Evolutionary conservation across 2,113 vertebrate genomes (phyloP), one percentile per base, ranked within the genome.

Genomic region (Piaya cayana): DNA sequence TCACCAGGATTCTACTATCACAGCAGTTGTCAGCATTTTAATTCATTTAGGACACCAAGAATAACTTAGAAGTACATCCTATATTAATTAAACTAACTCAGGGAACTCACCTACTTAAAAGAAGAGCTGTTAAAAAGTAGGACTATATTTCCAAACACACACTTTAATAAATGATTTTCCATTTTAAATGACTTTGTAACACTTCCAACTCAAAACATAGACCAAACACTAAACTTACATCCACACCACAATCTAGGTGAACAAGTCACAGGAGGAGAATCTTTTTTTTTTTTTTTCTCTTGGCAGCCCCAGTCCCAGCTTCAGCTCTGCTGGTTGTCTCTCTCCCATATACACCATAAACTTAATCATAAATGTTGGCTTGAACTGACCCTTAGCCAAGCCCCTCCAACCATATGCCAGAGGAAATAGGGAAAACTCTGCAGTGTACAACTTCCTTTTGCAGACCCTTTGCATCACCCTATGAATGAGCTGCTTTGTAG

Each of bases 41-140:
- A 82, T 76, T 94, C 76, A 83, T 91, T 96, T 93, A 71, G 13
- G 19, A 55, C 13, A 72, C 5, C 19, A 75, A 75, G 12, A 93
- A 80, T 60, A 75, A 86, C 93, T 65, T 71, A 80, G 6, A 15
- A 83, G 3, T 2, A 34, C 27, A 5, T 56, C 56, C 21, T 42
- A 30, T 34, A 23, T 43, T 20, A 56, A 76, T 53, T 78, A 65
- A 71, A 52, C 29, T 65, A 82, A 79, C 9, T 52, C 5, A 1
- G 6, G 23, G 6, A 87, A 23, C 11, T 34, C 37, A 64, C 7
- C 34, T 64, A 76, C 30, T 75, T 59, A 50, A 86, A 63, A 80
- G 23, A 78, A 94, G 5, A 84, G 12, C 23, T 59, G 6, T 50
- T 82, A 21, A 9, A 76, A 90, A 75, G 11, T 42, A 79, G 92